phyloP scores from a whole-genome alignment of 2,888 invertebrate species.

The Phania funesta region DNA sequence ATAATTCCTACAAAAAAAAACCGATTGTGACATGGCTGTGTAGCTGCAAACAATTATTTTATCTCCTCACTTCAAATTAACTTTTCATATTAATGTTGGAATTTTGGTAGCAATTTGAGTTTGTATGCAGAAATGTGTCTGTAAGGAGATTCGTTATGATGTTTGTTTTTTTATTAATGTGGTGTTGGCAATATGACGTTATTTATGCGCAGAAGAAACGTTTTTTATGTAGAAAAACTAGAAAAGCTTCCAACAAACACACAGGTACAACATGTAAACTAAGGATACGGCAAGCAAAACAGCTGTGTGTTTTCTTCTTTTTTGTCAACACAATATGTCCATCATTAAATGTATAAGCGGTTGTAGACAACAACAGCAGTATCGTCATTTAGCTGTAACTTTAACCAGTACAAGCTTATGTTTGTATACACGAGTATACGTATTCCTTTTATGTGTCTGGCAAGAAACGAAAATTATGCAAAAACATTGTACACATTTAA shows the following conservation, averaged over 20 bases:
- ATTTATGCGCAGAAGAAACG: not conserved
- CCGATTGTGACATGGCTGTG: not conserved
- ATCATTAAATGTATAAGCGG: slow-evolving; percentile 59
- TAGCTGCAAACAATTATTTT: not conserved
- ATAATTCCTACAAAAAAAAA: not conserved
- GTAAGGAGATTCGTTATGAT: slow-evolving; percentile 1
- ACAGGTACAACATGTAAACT: not conserved
- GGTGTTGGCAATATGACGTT: slow-evolving; percentile 9
- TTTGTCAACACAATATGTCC: slow-evolving; percentile 49
- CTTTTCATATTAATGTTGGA: slow-evolving; percentile 51
- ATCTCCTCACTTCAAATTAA: slow-evolving; percentile 40
- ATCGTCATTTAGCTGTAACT: slow-evolving; percentile 17
- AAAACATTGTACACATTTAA: slow-evolving; percentile 61
- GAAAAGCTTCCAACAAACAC: too few species aligned
- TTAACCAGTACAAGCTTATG: slow-evolving; percentile 14
- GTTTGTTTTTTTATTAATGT: not conserved
- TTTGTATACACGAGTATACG: not conserved
- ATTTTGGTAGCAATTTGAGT: slow-evolving; percentile 25
- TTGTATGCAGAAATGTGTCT: not conserved
- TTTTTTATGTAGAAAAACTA: not conserved
- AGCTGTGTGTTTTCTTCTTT: not conserved
- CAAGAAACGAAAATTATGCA: slow-evolving; percentile 65
- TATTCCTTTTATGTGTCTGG: slow-evolving; percentile 46
- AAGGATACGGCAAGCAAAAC: too few species aligned
- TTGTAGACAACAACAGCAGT: slow-evolving; percentile 21